Conservation (phyloP, 2,113 vertebrate species). For the Taurulus bubalis region DNA sequence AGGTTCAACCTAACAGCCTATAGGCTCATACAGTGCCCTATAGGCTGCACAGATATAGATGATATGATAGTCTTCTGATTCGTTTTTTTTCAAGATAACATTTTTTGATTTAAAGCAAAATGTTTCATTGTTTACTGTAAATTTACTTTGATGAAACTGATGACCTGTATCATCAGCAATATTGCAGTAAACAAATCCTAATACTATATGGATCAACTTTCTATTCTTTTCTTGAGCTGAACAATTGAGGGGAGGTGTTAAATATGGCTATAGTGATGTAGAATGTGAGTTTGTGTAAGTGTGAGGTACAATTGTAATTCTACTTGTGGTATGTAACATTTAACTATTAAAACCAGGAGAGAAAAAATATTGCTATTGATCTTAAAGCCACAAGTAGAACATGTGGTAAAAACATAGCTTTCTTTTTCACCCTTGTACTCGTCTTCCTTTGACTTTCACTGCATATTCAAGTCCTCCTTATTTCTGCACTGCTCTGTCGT, state of each 20-base stretch:
- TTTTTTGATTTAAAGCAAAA: neutral
- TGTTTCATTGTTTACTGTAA: neutral
- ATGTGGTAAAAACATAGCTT: neutral
- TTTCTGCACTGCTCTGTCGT: constrained; percentile 14
- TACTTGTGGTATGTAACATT: neutral
- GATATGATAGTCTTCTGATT: neutral
- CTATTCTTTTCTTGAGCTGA: neutral
- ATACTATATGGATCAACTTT: neutral
- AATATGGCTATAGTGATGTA: too few relatives aligned
- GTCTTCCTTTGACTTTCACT: constrained; percentile 2
- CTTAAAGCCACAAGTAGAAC: constrained; percentile 11
- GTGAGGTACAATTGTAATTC: neutral
- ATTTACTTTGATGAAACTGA: neutral
- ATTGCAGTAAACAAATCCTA: neutral
- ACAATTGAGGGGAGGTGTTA: neutral
- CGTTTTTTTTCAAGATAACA: neutral
- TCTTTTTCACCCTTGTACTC: constrained; percentile 5
- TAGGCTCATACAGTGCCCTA: neutral
- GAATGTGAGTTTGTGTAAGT: too few relatives aligned
- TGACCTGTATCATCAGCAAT: neutral
- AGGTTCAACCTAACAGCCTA: neutral
- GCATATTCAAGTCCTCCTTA: constrained; percentile 4
- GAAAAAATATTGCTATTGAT: neutral
- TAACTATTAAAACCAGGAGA: neutral
- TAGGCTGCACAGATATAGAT: neutral